These are phyloP conservation scores for Sylvia atricapilla DNA, from an alignment of 2,113 vertebrate genomes.

Conservation along the genomic window DNA sequence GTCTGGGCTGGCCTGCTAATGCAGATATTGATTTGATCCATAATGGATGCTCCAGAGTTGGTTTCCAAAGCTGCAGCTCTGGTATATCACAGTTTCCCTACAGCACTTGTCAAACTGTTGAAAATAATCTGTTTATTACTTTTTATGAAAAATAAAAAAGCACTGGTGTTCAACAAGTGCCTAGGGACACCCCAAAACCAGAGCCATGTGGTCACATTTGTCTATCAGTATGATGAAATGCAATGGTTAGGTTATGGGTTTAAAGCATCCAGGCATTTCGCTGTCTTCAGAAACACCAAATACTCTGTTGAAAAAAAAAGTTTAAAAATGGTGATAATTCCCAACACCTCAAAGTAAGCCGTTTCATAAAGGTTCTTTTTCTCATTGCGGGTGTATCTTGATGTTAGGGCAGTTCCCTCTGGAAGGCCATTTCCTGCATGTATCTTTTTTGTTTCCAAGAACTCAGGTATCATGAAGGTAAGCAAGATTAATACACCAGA, in stretches of 20 bases:
- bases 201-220: neutral
- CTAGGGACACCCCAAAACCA: neutral
- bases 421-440: neutral
- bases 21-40: neutral
- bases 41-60: neutral
- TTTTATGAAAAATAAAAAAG: neutral
- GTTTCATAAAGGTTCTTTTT: neutral
- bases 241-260: neutral
- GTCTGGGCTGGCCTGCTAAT: neutral
- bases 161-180: neutral
- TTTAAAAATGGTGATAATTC: neutral
- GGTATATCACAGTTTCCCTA: accelerated
- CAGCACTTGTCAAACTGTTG: neutral
- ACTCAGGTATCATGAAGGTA: neutral
- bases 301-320: neutral
- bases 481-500: neutral
- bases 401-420: neutral
- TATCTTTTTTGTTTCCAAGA: neutral
- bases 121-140: neutral
- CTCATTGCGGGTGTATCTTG: neutral
- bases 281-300: neutral
- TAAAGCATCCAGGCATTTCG: neutral
- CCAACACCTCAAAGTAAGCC: neutral
- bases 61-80: neutral
- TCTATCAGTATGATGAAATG: neutral